Evolutionary conservation across 2,113 vertebrate genomes (phyloP).

Genomic region (Vimba vimba): DNA sequence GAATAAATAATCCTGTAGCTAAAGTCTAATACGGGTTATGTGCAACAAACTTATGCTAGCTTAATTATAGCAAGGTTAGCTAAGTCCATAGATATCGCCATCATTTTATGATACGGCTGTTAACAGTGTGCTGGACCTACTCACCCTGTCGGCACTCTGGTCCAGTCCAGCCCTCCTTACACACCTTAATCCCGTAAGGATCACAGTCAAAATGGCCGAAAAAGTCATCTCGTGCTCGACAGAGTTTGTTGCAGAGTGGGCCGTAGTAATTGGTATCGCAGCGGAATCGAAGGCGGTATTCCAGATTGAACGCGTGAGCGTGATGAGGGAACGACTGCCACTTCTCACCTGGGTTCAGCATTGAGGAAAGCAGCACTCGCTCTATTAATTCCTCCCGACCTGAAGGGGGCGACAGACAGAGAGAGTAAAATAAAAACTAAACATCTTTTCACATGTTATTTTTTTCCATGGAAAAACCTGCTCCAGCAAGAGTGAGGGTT

Average conservation of each 20-base stretch:
- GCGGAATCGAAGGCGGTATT: slow-evolving; percentile 80
- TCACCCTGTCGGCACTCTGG: slow-evolving; percentile 71
- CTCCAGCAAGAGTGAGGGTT: background rate
- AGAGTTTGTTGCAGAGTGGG: slow-evolving; percentile 78
- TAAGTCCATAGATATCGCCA: too few relatives aligned
- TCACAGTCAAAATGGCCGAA: slow-evolving; percentile 84
- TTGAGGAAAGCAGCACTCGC: slow-evolving; percentile 78
- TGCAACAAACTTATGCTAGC: too few relatives aligned
- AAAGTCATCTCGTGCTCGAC: slow-evolving; percentile 76
- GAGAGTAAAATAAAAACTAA: background rate
- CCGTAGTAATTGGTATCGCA: slow-evolving; percentile 81
- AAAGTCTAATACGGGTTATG: background rate
- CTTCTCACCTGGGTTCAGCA: slow-evolving; percentile 79
- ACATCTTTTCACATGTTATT: background rate
- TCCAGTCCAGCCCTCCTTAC: slow-evolving; percentile 81
- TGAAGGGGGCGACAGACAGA: slow-evolving; percentile 54
- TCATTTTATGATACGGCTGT: too few relatives aligned
- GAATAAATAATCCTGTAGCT: background rate
- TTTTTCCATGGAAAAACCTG: background rate
- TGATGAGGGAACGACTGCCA: slow-evolving; percentile 77
- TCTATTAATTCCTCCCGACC: slow-evolving; percentile 79
- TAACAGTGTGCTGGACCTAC: background rate
- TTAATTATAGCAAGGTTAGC: too few relatives aligned
- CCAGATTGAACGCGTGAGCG: slow-evolving; percentile 76
- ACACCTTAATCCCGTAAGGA: slow-evolving; percentile 78